phyloP scores from a whole-genome alignment of 2,888 invertebrate genomes.

The Tanytarsus gracilentus region DNA sequence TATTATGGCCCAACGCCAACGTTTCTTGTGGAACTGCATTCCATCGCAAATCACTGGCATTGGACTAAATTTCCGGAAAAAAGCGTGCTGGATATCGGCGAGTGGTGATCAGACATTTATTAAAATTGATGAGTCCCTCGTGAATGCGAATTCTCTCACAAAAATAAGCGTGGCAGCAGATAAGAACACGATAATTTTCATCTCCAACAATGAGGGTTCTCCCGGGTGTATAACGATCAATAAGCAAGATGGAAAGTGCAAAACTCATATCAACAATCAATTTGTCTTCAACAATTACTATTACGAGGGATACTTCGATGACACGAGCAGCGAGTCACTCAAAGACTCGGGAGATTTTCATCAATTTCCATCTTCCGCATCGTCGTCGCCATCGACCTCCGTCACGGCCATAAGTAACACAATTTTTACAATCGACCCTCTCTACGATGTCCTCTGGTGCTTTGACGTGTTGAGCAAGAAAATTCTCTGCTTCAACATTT shows the following conservation, averaged over 20 bases:
- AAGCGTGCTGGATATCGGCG: constrained; percentile 89
- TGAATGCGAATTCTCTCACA: constrained; percentile 79
- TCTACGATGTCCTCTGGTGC: constrained; percentile 91
- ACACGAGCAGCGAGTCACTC: neutral
- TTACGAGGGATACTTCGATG: constrained; percentile 7
- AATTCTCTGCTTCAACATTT: constrained; percentile 71
- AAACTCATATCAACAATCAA: constrained; percentile 56
- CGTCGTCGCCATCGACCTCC: constrained; percentile 25
- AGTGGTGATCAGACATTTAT: constrained; percentile 95
- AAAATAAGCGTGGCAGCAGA: constrained; percentile 86
- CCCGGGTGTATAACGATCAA: constrained; percentile 77
- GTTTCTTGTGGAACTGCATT: constrained; percentile 43
- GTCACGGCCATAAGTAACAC: constrained; percentile 20
- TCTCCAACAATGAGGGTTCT: constrained; percentile 52
- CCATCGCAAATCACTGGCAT: constrained; percentile 46
- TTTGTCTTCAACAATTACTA: constrained; percentile 19
- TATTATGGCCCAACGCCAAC: constrained; percentile 39
- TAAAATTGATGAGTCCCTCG: constrained; percentile 84
- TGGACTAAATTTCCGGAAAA: constrained; percentile 75
- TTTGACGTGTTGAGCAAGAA: constrained; percentile 56
- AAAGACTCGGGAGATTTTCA: constrained; percentile 1
- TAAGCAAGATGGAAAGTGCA: constrained; percentile 79
- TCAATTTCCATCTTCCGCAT: constrained; percentile 15
- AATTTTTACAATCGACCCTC: constrained; percentile 61
- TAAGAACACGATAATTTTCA: constrained; percentile 67